A percentile compares a stretch with the other conserved stretches of the same genome.
These are phyloP conservation scores for Okapia johnstoni DNA, from an alignment of 2,113 vertebrate genomes.

Conservation along the genomic window DNA sequence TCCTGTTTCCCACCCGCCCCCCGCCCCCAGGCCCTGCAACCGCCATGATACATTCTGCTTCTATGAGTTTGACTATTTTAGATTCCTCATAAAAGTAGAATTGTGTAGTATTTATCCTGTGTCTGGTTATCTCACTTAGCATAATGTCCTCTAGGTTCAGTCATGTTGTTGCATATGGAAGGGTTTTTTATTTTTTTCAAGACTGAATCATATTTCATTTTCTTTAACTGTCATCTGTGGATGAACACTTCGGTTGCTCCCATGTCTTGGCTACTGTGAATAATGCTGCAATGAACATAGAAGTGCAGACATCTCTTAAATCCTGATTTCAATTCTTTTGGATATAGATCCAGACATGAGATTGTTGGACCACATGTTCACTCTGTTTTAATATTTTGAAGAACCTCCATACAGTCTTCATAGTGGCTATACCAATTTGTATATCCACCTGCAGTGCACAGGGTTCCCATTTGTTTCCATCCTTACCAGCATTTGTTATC, in stretches of 20 bases:
- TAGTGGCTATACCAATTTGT: neutral
- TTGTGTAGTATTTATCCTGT: neutral
- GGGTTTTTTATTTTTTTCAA: neutral
- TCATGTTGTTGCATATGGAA: neutral
- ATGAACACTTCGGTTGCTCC: neutral
- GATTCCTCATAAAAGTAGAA: neutral
- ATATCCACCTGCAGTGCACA: neutral
- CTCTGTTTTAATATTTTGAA: neutral
- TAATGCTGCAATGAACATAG: neutral
- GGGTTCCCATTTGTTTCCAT: neutral
- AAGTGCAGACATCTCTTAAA: neutral
- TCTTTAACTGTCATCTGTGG: neutral
- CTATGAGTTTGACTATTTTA: neutral
- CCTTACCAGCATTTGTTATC: neutral
- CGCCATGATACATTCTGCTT: neutral
- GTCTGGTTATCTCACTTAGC: neutral
- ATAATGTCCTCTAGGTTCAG: neutral
- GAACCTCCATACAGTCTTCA: neutral
- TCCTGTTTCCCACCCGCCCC: accelerated
- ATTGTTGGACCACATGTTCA: neutral
- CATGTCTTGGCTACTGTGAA: neutral
- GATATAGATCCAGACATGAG: neutral
- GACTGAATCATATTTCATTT: neutral
- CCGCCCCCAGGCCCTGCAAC: neutral
- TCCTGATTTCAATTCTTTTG: neutral